Evolutionary conservation across 2,888 invertebrate species (phyloP).

Genomic region (Drosophila subsilvestris): DNA sequence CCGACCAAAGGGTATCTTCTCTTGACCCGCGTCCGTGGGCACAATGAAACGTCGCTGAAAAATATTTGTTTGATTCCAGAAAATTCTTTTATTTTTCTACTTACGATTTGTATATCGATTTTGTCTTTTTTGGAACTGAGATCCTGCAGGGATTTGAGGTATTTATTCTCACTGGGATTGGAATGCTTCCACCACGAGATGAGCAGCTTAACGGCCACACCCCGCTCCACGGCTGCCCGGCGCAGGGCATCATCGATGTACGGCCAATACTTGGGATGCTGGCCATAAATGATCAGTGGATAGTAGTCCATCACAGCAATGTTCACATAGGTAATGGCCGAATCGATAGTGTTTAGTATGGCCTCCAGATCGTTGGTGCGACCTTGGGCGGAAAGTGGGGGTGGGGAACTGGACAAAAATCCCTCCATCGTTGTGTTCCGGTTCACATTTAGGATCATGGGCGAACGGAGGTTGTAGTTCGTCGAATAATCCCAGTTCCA

Average conservation of each 20-base stretch:
- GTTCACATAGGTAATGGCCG: slow-evolving; percentile 93
- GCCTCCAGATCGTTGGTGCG: slow-evolving; percentile 94
- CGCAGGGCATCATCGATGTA: slow-evolving; percentile 95
- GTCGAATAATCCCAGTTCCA: slow-evolving; percentile 91
- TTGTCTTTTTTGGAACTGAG: slow-evolving; percentile 84
- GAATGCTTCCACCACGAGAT: slow-evolving; percentile 96
- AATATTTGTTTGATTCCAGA: not conserved
- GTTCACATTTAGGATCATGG: slow-evolving; percentile 88
- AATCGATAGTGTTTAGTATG: slow-evolving; percentile 90
- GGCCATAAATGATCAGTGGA: slow-evolving; percentile 91
- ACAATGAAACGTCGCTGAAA: slow-evolving; percentile 89
- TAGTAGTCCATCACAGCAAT: slow-evolving; percentile 99
- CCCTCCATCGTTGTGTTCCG: slow-evolving; percentile 86
- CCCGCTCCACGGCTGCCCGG: slow-evolving; percentile 92
- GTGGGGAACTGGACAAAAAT: slow-evolving; percentile 93
- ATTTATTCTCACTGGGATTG: slow-evolving; percentile 89
- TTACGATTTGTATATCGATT: slow-evolving; percentile 92
- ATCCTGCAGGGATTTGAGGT: slow-evolving; percentile 90
- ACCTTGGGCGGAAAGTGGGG: slow-evolving; percentile 91
- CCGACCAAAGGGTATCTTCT: slow-evolving; percentile 93
- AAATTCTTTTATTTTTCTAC: slow-evolving; percentile 1
- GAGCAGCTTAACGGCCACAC: slow-evolving; percentile 91
- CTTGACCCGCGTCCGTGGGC: slow-evolving; percentile 90
- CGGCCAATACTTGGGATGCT: slow-evolving; percentile 93
- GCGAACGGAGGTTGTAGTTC: slow-evolving; percentile 88